A percentile compares a stretch with the other conserved stretches of the same genome.
Conservation (phyloP, 2,888 invertebrate species). For the Lymantria dispar region DNA sequence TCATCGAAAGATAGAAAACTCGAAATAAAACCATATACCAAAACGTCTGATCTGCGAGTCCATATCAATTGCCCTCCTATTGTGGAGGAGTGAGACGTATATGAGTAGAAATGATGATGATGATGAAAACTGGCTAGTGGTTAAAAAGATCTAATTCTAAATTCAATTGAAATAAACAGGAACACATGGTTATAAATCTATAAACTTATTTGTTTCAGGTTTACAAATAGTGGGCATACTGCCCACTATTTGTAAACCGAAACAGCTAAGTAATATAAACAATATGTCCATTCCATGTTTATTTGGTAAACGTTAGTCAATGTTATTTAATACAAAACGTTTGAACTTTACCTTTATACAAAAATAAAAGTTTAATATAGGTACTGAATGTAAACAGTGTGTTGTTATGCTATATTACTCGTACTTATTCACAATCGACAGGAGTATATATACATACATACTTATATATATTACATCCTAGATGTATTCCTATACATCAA, state of each 20-base stretch:
- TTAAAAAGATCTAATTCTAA: background rate
- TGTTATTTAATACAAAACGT: conserved; percentile 44
- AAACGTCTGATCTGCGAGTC: too few relatives aligned
- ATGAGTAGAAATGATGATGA: too few relatives aligned
- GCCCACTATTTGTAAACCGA: too few relatives aligned
- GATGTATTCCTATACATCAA: too few relatives aligned
- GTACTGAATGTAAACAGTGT: background rate
- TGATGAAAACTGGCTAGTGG: too few relatives aligned
- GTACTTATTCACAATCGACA: too few relatives aligned
- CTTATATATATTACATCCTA: too few relatives aligned
- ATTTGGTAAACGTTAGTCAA: conserved; percentile 41
- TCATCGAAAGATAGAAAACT: too few relatives aligned
- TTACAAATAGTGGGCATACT: conserved; percentile 36
- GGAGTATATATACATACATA: too few relatives aligned
- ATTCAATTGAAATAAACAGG: conserved; percentile 12
- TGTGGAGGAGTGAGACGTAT: too few relatives aligned
- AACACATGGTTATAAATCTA: conserved; percentile 12
- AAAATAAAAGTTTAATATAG: conserved; percentile 8
- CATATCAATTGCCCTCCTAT: too few relatives aligned
- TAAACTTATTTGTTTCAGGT: conserved; percentile 41
- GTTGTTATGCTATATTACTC: background rate
- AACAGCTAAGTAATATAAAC: conserved; percentile 45
- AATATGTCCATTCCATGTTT: conserved; percentile 33
- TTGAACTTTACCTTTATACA: conserved; percentile 24
- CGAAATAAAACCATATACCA: too few relatives aligned